Base-by-base conservation (phyloP, 2,888 invertebrate genomes). In the Phoenoteleia sp. region DNA sequence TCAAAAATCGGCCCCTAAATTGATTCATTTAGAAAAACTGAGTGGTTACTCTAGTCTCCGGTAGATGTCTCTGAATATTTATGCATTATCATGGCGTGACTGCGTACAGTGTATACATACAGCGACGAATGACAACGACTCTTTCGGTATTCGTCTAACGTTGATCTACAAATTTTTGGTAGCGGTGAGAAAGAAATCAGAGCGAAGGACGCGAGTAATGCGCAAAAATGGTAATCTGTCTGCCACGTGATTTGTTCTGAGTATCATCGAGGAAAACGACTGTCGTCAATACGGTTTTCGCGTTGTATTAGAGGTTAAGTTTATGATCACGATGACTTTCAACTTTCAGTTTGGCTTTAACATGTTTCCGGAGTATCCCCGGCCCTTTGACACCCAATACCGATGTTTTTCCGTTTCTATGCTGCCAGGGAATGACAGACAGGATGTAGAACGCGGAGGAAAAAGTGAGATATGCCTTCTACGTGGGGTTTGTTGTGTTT, bases 371-470 rank as follows among this genome's bases (percentile, higher is more conserved):
- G 98, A 98, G 90, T 96, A 96, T 81, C 96, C 97, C 45, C 95
- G 98, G 81, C 97, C 96, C 23, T 98, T 98, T 92, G 97, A 96
- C 90, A 96, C 96, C 90, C 97, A 97, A 52, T 99, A 98, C 93
- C 96, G 96, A 94, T 99, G 98, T 93, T 99, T 96, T 94, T 99
- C 99, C 0, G 98, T 99, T 0, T 98, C 98, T 9, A 98, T 99
- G 98, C 94, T 99, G 67, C 98, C 98, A 47, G 98, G 98, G 64
- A 98, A 98, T 92, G 99, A 99, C 91, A 95, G 99, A 74, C 97
- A 97, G 91, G 98, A 99, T 94, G 98, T 99, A 3, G 99, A 99
- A 94, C 96, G 97, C 90, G 99, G 99, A 90, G 99, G 99, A 88
- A 99, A 99, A 96, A 99, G 98, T 98, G 95, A 94, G 95, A 66